Conservation (phyloP, 2,888 invertebrate genomes). For the Orthosia cruda region DNA sequence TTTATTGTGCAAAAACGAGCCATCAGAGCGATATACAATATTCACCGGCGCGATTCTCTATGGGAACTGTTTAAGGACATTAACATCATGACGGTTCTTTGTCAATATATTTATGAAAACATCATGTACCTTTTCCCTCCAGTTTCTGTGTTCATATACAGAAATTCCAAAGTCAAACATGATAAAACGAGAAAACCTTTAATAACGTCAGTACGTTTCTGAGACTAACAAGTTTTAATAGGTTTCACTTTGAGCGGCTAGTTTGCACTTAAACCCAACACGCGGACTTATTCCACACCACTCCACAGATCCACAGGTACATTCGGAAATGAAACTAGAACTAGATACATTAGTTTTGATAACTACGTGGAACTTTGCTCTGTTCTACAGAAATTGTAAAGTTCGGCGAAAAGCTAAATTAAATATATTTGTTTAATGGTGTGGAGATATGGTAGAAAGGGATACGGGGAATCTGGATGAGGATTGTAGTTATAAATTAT, state of each 20-base stretch:
- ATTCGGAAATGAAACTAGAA: constrained; percentile 31
- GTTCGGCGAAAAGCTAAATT: constrained; percentile 24
- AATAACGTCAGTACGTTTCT: constrained; percentile 28
- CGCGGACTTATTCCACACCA: constrained; percentile 13
- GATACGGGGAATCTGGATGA: not conserved
- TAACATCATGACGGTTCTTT: too few species aligned
- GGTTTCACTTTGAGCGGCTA: constrained; percentile 35
- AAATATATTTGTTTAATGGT: constrained; percentile 10
- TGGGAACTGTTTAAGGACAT: too few species aligned
- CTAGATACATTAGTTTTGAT: constrained; percentile 35
- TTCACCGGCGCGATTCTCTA: too few species aligned
- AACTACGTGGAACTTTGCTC: constrained; percentile 29
- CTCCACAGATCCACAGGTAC: constrained; percentile 26
- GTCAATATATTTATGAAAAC: too few species aligned
- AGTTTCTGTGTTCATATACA: not conserved
- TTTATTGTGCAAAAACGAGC: too few species aligned
- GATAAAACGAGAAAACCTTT: constrained; percentile 6
- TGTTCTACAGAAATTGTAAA: constrained; percentile 22
- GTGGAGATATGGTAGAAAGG: not conserved
- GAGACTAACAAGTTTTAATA: constrained; percentile 44
- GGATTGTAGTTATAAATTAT: too few species aligned
- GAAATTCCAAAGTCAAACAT: constrained; percentile 5
- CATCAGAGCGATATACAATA: too few species aligned
- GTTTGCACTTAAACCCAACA: constrained; percentile 42
- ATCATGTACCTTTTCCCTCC: not conserved